A percentile compares a stretch with the other conserved stretches of the same genome.
Evolutionary conservation across 2,113 vertebrate species (phyloP).

Genomic region (Notiomystis cincta): DNA sequence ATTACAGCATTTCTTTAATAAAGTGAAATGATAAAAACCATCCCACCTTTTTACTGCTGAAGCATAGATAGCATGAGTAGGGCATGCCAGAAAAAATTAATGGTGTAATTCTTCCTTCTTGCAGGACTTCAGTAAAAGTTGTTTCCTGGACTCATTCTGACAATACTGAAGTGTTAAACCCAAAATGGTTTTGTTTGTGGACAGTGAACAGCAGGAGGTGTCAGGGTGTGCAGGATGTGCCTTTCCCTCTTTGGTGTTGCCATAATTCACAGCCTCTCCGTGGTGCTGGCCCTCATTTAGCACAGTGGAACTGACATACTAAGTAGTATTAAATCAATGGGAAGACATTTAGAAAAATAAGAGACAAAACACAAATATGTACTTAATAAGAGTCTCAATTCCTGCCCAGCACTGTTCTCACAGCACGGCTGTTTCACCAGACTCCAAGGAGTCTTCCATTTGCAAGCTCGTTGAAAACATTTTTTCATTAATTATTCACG

Average conservation of each 20-base stretch:
- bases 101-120: background rate
- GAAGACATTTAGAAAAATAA: constrained; percentile 13
- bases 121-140: constrained; percentile 2
- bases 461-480: constrained; percentile 6
- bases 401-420: background rate
- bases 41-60: background rate
- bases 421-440: background rate
- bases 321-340: background rate
- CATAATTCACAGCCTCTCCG: background rate
- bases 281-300: background rate
- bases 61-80: background rate
- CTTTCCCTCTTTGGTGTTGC: background rate
- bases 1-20: background rate
- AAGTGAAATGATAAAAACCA: background rate
- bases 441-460: constrained; percentile 13
- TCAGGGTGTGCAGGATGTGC: background rate
- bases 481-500: constrained; percentile 43
- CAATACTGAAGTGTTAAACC: background rate
- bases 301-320: background rate
- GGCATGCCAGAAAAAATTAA: constrained; percentile 38
- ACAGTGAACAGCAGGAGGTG: background rate
- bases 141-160: background rate
- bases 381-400: background rate
- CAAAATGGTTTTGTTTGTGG: background rate
- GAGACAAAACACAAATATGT: background rate